phyloP scores from a whole-genome alignment of 2,888 invertebrate species.

The Nymphalis polychloros region DNA sequence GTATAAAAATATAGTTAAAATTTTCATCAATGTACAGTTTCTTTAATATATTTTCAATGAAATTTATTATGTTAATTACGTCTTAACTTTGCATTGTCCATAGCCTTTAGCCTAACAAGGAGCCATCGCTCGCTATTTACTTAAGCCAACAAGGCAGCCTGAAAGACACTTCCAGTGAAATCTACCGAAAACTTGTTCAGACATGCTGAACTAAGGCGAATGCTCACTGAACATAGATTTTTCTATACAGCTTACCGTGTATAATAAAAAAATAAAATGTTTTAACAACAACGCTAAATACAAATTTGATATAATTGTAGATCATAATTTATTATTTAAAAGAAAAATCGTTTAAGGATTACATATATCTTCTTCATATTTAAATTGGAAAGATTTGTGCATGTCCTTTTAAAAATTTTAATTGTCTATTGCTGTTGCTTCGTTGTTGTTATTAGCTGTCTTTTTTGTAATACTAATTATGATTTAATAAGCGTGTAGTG shows the following conservation, averaged over 20 bases:
- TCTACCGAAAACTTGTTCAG: constrained; percentile 29
- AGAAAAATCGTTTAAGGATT: no score
- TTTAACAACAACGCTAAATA: background rate
- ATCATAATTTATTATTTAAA: no score
- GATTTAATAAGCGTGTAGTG: no score
- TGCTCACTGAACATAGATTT: constrained; percentile 4
- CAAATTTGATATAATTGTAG: no score
- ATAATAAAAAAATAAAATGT: no score
- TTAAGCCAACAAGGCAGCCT: constrained; percentile 17
- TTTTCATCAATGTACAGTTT: background rate
- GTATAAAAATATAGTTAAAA: no score
- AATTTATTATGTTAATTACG: background rate
- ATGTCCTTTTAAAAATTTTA: no score
- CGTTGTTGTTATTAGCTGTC: no score
- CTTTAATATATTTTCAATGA: background rate
- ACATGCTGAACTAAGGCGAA: constrained; percentile 16
- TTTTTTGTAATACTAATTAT: no score
- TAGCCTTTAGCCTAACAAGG: background rate
- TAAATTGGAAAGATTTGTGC: no score
- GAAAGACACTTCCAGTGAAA: constrained; percentile 25
- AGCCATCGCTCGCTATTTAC: constrained; percentile 13
- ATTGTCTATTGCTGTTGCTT: no score
- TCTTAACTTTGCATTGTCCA: background rate
- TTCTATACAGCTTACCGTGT: background rate
- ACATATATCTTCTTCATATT: no score